Base-by-base conservation (phyloP, 30 jellyfish, hydroid and myxozoan genomes). In the Morbakka virulenta region DNA sequence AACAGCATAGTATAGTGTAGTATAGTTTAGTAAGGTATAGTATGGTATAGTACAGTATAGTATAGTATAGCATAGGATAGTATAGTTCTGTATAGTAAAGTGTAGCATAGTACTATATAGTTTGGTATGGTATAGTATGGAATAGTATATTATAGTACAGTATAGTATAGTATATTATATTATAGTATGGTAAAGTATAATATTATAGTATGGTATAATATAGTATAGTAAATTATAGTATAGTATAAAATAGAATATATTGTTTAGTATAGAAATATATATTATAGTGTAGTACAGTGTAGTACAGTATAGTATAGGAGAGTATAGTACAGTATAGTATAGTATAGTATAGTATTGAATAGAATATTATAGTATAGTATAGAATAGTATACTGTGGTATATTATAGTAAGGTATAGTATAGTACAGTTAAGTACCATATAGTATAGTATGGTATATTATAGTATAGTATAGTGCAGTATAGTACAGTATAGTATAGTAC, bases 21-120 rank as follows among this genome's bases (percentile, higher is more conserved):
- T 49, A 72, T 72, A 72, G 52, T 49, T 0, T 28, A 47, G 84
- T 49, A 72, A 41, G 50, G 84, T 31, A 72, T 72, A 72, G 84
- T 4, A 72, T 72, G 31, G 84, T 49, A 24, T 50, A 72, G 52
- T 23, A 49, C 0, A 72, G 84, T 49, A 50, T 36, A 72, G 79
- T 49, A 11, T 72, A 72, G 84, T 49, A 72, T 72, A 72, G 84
- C n/a, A n/a, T n/a, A n/a, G n/a, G n/a, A n/a, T n/a, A n/a, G n/a
- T n/a, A n/a, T n/a, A n/a, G n/a, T n/a, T n/a, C n/a, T n/a, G n/a
- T 22, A 72, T 47, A 50, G 51, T 49, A 72, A 17, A 72, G 14
- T 72, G 28, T 33, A 71, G 80, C 32, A 48, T 12, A 33, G 11
- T 50, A 71, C 20, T 2, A 48, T 32, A 35, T 50, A 48, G 77